Evolutionary conservation across 30 jellyfish, hydroid and myxozoan genomes (phyloP).

Genomic region (Cassiopea xamachana): DNA sequence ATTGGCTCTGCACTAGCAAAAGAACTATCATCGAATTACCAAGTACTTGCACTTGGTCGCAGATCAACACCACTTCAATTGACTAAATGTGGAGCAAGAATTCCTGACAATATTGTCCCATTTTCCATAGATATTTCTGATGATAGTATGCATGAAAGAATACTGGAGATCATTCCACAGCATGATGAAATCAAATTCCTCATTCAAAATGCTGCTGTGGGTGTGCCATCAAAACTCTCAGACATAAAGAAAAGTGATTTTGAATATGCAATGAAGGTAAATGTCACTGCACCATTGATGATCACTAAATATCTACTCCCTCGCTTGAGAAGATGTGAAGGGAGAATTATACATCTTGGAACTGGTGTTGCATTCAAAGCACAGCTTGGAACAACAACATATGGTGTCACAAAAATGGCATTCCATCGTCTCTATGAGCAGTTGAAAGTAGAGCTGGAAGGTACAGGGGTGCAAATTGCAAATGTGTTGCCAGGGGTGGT

Average conservation of each 20-base stretch:
- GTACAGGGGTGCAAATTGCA: constrained; percentile 59
- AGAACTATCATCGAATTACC: constrained; percentile 29
- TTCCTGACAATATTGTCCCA: constrained; percentile 10
- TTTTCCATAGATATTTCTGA: constrained; percentile 22
- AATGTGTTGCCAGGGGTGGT: constrained; percentile 63
- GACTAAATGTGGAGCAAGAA: constrained; percentile 8
- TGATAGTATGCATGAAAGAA: constrained; percentile 15
- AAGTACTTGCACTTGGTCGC: constrained; percentile 59
- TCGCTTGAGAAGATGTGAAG: constrained; percentile 10
- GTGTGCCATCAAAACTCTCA: constrained; percentile 39
- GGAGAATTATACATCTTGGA: constrained; percentile 60
- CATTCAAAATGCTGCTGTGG: constrained; percentile 71
- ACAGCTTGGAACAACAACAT: constrained; percentile 63
- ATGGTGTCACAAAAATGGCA: constrained; percentile 70
- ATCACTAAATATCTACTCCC: constrained; percentile 14
- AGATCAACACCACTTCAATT: constrained; percentile 26
- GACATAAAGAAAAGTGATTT: constrained; percentile 36
- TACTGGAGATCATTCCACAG: constrained; percentile 13
- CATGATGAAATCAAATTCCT: constrained; percentile 31
- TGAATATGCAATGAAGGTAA: constrained; percentile 60
- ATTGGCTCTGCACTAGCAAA: constrained; percentile 57
- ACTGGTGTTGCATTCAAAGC: constrained; percentile 69
- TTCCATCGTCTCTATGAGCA: constrained; percentile 51
- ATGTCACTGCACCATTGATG: constrained; percentile 58
- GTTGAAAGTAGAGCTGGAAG: constrained; percentile 41